phyloP scores from a whole-genome alignment of 2,888 invertebrate species.

The Eupithecia inturbata region DNA sequence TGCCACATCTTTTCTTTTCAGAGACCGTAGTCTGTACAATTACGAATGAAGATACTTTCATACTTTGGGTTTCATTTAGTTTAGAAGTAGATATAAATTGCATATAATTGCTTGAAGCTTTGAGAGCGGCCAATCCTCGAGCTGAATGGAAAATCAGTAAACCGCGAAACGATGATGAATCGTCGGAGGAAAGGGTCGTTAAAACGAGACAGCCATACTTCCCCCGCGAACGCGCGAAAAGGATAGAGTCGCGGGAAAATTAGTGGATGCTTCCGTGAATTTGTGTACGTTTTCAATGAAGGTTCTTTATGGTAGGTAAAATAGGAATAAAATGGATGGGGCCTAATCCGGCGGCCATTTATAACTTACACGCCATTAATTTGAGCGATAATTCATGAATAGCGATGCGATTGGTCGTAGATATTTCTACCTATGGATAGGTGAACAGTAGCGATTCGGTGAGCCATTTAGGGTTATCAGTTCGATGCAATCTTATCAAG shows the following conservation, averaged over 20 bases:
- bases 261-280: conserved; percentile 81
- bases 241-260: conserved; percentile 70
- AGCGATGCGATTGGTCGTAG: conserved; percentile 76
- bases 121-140: conserved; percentile 57
- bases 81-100: conserved; percentile 43
- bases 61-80: conserved; percentile 37
- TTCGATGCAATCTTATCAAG: conserved; percentile 59
- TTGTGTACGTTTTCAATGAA: conserved; percentile 84
- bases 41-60: conserved; percentile 33
- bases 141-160: conserved; percentile 82
- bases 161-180: conserved; percentile 85
- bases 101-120: conserved; percentile 49
- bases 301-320: conserved; percentile 83
- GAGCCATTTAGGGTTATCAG: conserved; percentile 56
- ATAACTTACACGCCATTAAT: conserved; percentile 84
- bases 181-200: conserved; percentile 71
- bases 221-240: conserved; percentile 54
- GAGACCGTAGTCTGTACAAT: conserved; percentile 39
- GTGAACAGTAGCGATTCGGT: conserved; percentile 57
- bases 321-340: conserved; percentile 82
- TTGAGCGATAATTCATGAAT: conserved; percentile 81
- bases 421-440: conserved; percentile 52
- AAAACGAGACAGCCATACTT: conserved; percentile 61
- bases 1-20: conserved; percentile 64
- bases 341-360: conserved; percentile 82